phyloP scores from a whole-genome alignment of 2,113 vertebrate species.

The Panurus biarmicus region DNA sequence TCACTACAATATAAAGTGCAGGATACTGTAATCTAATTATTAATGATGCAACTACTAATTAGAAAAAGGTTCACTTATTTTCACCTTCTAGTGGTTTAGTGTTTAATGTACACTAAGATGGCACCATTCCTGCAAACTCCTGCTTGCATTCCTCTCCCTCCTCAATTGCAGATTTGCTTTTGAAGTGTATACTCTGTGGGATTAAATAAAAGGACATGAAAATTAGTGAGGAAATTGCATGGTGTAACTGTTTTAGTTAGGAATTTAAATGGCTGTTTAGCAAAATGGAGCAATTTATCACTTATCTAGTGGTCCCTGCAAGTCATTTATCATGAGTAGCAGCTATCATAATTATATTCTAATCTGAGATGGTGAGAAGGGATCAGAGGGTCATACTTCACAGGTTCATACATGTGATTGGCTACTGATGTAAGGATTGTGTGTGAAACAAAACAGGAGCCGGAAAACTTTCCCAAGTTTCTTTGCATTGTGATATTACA shows the following conservation, averaged over 20 bases:
- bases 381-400: background rate
- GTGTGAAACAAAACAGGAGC: background rate
- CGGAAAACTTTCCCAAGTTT: background rate
- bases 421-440: background rate
- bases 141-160: background rate
- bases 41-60: background rate
- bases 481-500: background rate
- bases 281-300: slow-evolving; percentile 9
- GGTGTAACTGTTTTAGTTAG: background rate
- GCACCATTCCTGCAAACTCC: background rate
- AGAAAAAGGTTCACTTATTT: background rate
- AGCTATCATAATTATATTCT: background rate
- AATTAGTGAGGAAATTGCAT: slow-evolving; percentile 20
- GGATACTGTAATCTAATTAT: background rate
- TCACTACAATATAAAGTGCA: background rate
- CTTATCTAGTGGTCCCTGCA: background rate
- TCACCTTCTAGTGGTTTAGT: background rate
- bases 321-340: background rate
- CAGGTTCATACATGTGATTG: background rate
- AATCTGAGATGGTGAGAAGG: background rate
- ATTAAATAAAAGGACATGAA: slow-evolving; percentile 9
- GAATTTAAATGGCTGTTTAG: slow-evolving; percentile 12
- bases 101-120: background rate
- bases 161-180: background rate
- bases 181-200: background rate